These are phyloP conservation scores for Triplophysa rosa DNA, from an alignment of 2,113 vertebrate species.

Conservation along the genomic window DNA sequence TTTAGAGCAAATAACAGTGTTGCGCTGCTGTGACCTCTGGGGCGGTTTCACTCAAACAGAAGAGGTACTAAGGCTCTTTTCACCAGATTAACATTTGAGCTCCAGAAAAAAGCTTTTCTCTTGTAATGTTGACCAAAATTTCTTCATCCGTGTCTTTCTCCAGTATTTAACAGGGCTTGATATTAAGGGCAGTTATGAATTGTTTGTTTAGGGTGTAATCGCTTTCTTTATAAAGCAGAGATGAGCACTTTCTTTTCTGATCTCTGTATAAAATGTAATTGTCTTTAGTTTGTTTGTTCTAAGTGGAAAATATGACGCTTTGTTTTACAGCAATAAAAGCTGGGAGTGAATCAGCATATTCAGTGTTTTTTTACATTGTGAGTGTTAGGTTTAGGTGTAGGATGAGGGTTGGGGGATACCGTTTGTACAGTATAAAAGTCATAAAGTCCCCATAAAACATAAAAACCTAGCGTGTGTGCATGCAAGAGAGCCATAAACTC, in stretches of 20 bases:
- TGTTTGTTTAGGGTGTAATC: not conserved
- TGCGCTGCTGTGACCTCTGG: conserved; percentile 23
- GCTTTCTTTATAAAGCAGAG: conserved; percentile 13
- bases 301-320: not conserved
- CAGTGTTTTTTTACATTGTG: no score
- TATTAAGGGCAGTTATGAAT: conserved; percentile 3
- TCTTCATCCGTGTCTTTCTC: not conserved
- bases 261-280: conserved; percentile 3
- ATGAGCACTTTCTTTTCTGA: conserved; percentile 1
- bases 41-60: not conserved
- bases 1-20: conserved; percentile 30
- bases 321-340: conserved; percentile 29
- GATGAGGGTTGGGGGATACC: no score
- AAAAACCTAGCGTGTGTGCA: not conserved
- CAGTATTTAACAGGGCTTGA: conserved; percentile 31
- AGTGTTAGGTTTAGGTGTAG: not conserved
- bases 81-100: not conserved
- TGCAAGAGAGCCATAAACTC: not conserved
- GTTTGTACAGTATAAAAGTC: no score
- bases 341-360: not conserved
- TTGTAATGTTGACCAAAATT: conserved; percentile 5
- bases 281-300: not conserved
- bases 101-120: not conserved
- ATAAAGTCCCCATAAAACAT: no score
- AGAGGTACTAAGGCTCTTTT: not conserved